phyloP scores from a whole-genome alignment of 2,888 invertebrate genomes.

The Parapristionchus giblindavisi region DNA sequence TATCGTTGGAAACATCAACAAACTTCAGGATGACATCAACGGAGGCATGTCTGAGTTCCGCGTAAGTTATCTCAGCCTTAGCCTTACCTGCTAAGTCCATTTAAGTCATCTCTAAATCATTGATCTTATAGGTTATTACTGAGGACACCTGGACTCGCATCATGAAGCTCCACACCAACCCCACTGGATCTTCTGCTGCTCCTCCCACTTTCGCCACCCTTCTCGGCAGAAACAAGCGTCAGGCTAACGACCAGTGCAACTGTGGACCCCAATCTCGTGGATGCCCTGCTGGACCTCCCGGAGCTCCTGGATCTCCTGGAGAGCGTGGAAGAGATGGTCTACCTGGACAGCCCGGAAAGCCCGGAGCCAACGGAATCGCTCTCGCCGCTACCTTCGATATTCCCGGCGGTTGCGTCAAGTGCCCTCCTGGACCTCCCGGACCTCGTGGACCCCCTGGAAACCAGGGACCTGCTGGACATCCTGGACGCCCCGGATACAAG shows the following conservation, averaged over 20 bases:
- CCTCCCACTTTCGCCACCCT: constrained; percentile 54
- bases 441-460: constrained; percentile 53
- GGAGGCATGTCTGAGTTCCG: constrained; percentile 54
- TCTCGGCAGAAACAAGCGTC: constrained; percentile 52
- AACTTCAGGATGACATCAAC: constrained; percentile 50
- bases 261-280: constrained; percentile 54
- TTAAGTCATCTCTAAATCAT: background rate
- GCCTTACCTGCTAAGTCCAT: no score
- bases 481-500: constrained; percentile 52
- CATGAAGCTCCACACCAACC: constrained; percentile 52
- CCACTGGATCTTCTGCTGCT: constrained; percentile 47
- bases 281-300: constrained; percentile 62
- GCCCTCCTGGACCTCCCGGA: constrained; percentile 56
- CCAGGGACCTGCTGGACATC: constrained; percentile 51
- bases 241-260: constrained; percentile 56
- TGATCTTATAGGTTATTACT: constrained; percentile 46
- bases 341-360: constrained; percentile 54
- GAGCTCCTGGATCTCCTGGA: constrained; percentile 57
- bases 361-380: constrained; percentile 56
- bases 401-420: constrained; percentile 57
- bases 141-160: constrained; percentile 57
- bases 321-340: constrained; percentile 51
- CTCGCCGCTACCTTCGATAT: constrained; percentile 58
- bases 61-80: no score
- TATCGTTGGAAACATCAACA: constrained; percentile 50